Evolutionary conservation across 1,140 invertebrate species (phyloP), one percentile per base, ranked within the genome.

Genomic region (Nymphalis io): DNA sequence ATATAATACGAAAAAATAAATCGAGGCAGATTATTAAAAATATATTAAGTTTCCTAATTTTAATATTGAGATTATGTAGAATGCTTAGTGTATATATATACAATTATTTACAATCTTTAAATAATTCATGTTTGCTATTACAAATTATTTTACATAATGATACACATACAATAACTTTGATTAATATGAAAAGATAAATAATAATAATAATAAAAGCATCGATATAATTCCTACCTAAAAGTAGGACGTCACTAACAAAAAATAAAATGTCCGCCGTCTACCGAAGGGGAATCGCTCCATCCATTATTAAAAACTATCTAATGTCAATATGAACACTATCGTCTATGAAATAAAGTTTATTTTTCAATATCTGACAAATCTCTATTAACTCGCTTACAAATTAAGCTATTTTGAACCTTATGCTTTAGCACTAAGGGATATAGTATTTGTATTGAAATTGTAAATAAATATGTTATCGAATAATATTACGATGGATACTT

Each of bases 181-280:
- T 42, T 8, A 5, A 65, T 23, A 33, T n/a, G 6, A 55, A 18
- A 10, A 15, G 33, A 55, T 61, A 46, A 61, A 12, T 20, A 53
- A 48, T 39, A 55, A 46, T 33, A 33, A 60, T 39, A 62, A 61
- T 21, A 16, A 51, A 51, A 66, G 18, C 53, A 66, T 66, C 64
- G 64, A 59, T 59, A 68, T n/a, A 44, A 51, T 16, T 51, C 27
- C 53, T 55, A 42, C 63, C 60, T 33, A 55, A 70, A 44, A 69
- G 12, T 59, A 67, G 57, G 46, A 72, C 71, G 44, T 57, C 66
- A 51, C 78, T 73, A 75, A 46, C 33, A 63, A 81, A 79, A 78
- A 81, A 73, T 79, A 84, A 84, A 78, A 85, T 83, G 84, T 82
- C 82, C 70, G 81, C 82, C 78, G 75, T 60, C 65, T 72, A 63